Evolutionary conservation across 2,797 vertebrate genomes (phyloP), one percentile per base, ranked within the genome.

Genomic region (Holocentrus rufus): DNA sequence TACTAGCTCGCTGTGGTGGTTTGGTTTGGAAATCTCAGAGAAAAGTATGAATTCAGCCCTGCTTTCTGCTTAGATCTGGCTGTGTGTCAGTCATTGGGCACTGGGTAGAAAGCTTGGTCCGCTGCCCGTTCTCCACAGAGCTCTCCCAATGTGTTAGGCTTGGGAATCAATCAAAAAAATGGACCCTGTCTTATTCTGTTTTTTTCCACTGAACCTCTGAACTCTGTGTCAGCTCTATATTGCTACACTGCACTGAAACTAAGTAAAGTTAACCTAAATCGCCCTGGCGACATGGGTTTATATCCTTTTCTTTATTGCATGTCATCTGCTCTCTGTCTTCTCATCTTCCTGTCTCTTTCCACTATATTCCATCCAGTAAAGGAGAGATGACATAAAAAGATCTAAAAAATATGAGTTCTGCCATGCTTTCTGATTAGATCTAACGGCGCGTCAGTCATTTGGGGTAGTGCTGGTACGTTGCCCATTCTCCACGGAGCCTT

Each of bases 21-120:
- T 85, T 84, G 66, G 42, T 81, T 76, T 79, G 68, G 58, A 76
- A 64, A 63, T 74, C 36, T 69, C 39, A 53, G 62, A 75, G 72
- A 75, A 75, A 85, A 88, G 88, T 82, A 85, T 39, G 52, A 77
- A 36, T 25, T 20, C 73, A 76, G 84, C 73, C 77, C 79, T 63
- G 54, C 68, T 78, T 81, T 87, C 79, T 85, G 66, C 76, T 80
- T 69, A 18, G 76, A 82, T 77, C 27, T 67, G 64, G 23, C 69
- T 65, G 59, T 20, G 72, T 80, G 77, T 88, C 77, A 76, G 60
- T 81, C 83, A 78, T 42, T 42, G 50, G 69, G 30, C 31, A 60
- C 39, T 69, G 59, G 72, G 25, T 18, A 36, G 49, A 70, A 39
- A 47, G 59, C 56, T 54, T 50, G 47, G 57, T 39, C 22, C 30